phyloP scores from a whole-genome alignment of 2,888 invertebrate species.

The Tetragonisca angustula region DNA sequence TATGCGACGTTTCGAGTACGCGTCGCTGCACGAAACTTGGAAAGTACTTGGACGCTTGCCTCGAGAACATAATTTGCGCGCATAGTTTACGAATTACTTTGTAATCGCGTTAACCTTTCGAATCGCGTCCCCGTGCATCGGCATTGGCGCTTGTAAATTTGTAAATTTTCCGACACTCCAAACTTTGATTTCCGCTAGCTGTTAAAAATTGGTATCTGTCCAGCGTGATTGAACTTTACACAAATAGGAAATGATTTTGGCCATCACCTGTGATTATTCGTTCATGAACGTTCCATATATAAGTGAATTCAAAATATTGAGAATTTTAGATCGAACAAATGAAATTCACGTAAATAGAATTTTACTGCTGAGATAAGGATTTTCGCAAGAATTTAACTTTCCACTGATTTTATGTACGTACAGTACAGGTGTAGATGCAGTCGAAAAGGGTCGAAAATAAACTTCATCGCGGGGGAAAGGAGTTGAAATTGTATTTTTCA shows the following conservation, averaged over 20 bases:
- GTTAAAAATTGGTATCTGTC: too few relatives aligned
- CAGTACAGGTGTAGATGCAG: not conserved
- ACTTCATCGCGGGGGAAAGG: not conserved
- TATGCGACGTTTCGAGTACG: constrained; percentile 53
- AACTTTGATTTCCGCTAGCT: too few relatives aligned
- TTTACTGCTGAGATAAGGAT: not conserved
- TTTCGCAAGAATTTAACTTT: not conserved
- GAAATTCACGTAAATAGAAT: too few relatives aligned
- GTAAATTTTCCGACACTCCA: too few relatives aligned
- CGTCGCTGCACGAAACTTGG: constrained; percentile 61
- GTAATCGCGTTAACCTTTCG: constrained; percentile 69
- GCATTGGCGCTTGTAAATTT: too few relatives aligned
- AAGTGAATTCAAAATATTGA: too few relatives aligned
- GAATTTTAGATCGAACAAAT: too few relatives aligned
- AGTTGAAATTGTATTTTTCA: not conserved
- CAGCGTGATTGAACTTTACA: too few relatives aligned
- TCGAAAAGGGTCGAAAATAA: not conserved
- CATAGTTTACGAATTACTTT: constrained; percentile 72
- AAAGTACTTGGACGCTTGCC: constrained; percentile 63
- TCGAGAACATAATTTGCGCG: constrained; percentile 60
- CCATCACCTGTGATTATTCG: too few relatives aligned
- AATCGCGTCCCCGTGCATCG: not conserved
- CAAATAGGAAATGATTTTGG: too few relatives aligned
- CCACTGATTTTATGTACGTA: not conserved
- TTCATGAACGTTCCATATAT: too few relatives aligned